Base-by-base conservation (phyloP, 1,140 invertebrate genomes). In the Bombus sibiricus region DNA sequence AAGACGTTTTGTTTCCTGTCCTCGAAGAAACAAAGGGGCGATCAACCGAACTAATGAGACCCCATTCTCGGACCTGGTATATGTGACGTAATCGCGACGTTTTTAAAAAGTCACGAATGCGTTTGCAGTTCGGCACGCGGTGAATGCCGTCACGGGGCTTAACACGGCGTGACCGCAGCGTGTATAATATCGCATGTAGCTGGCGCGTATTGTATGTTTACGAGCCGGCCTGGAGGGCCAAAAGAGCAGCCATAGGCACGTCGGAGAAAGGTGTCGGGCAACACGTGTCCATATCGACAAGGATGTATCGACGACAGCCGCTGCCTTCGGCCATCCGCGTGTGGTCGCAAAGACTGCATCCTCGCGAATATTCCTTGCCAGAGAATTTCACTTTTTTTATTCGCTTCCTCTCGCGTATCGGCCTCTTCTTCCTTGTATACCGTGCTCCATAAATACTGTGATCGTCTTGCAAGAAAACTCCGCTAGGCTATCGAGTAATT, bases 51-150 rank as follows among this genome's bases (percentile, higher is more conserved):
- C 91, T 92, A 89, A 91, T 91, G 83, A 92, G 89, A 71, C 73
- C 53, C 53, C 39, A 73, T 74, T 79, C 77, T 53, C n/a, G 68
- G 62, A 41, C 81, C 34, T 85, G 85, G 87, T 81, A 76, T 75
- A 66, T 93, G 92, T 93, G 93, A 94, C 92, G 92, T 93, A 94
- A 94, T 95, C 91, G 93, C 91, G 91, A 90, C 80, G 92, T 94
- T 94, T 94, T 91, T 88, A 91, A 94, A 94, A 94, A 94, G 93
- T 95, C 91, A 94, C 94, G 93, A 93, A 93, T 91, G 85, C 89
- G 88, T 93, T 91, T 91, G 89, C 68, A 82, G 86, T 88, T 89
- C 84, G 88, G 86, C 90, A 91, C 90, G 87, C 89, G 84, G 86
- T 85, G 92, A 93, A 92, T 88, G 88, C 88, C 88, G 91, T 92